A percentile compares a stretch with the other conserved stretches of the same genome.
Evolutionary conservation across 2,888 invertebrate species (phyloP).

Genomic region (Agapetus fuscipes): DNA sequence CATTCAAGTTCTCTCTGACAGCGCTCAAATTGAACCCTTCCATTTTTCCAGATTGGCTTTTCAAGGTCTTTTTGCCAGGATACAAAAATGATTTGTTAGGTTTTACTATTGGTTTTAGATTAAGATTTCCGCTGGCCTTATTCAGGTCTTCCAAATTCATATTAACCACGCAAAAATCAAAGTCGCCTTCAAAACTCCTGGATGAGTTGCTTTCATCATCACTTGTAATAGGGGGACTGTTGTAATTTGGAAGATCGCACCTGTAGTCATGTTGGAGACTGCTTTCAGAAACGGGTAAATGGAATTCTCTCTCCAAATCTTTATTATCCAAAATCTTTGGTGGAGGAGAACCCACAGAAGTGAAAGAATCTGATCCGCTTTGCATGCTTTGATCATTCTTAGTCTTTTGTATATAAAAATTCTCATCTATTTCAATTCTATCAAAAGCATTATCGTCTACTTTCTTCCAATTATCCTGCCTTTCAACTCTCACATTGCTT

Average conservation of each 20-base stretch:
- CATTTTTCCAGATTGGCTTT: slow-evolving; percentile 40
- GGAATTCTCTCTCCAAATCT: too few species aligned
- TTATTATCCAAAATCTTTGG: neutral
- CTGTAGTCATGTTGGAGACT: too few species aligned
- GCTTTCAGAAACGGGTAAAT: too few species aligned
- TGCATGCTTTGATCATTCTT: neutral
- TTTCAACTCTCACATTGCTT: neutral
- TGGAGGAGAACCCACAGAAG: neutral
- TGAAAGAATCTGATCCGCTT: neutral
- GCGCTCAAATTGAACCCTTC: slow-evolving; percentile 37
- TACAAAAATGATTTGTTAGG: slow-evolving; percentile 15
- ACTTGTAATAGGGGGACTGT: neutral
- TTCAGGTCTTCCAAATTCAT: slow-evolving; percentile 1
- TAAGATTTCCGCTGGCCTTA: neutral
- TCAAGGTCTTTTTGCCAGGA: slow-evolving; percentile 27
- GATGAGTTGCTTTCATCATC: slow-evolving; percentile 18
- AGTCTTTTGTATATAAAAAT: slow-evolving; percentile 11
- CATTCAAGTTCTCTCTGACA: slow-evolving; percentile 36
- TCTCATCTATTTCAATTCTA: slow-evolving; percentile 8
- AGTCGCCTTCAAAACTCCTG: slow-evolving; percentile 12
- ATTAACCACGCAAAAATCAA: slow-evolving; percentile 6
- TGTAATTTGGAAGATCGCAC: neutral
- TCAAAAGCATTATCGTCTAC: neutral
- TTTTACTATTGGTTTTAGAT: neutral
- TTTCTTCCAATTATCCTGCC: neutral